phyloP scores from a whole-genome alignment of 2,113 vertebrate species.

The Chaenocephalus aceratus region DNA sequence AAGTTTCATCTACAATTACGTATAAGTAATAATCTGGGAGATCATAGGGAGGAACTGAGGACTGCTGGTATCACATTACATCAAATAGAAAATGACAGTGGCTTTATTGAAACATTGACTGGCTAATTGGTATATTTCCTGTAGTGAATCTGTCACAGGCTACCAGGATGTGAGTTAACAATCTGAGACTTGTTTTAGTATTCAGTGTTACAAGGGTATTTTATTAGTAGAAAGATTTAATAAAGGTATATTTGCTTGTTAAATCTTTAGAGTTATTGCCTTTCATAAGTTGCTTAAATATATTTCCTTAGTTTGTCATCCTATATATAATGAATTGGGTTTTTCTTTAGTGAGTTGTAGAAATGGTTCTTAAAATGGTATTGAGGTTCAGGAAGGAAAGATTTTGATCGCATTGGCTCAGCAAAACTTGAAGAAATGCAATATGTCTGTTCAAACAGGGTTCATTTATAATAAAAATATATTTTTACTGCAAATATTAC shows the following conservation, averaged over 20 bases:
- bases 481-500: background rate
- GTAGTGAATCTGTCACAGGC: too few species aligned
- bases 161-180: background rate
- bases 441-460: background rate
- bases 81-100: constrained; percentile 35
- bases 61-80: background rate
- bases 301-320: background rate
- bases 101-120: constrained; percentile 26
- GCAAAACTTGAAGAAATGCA: background rate
- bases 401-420: too few species aligned
- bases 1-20: background rate
- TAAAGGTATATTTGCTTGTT: too few species aligned
- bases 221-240: too few species aligned
- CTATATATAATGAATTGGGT: too few species aligned
- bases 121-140: constrained; percentile 4
- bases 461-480: background rate
- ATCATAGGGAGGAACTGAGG: background rate
- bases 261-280: background rate
- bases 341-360: too few species aligned
- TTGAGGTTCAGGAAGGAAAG: background rate
- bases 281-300: background rate
- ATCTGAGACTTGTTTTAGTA: background rate
- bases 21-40: background rate
- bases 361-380: too few species aligned
- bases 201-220: too few species aligned